Evolutionary conservation across 2,888 invertebrate genomes (phyloP).

Genomic region (Chrysotoxum bicinctum): DNA sequence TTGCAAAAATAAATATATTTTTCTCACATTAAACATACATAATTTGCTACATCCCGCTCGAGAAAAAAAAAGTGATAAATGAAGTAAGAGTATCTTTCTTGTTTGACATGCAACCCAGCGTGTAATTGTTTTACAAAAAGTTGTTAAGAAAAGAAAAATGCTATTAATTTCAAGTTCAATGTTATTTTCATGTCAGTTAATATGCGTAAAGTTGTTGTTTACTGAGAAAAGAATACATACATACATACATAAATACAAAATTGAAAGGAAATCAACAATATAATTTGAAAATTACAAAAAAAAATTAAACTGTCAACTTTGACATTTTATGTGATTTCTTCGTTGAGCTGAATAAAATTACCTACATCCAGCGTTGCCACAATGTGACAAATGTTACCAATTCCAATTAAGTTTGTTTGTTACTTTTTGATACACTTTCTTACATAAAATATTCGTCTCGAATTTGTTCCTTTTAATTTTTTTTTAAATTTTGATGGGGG

Average conservation of each 20-base stretch:
- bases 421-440: no score
- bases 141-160: background rate
- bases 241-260: conserved; percentile 7
- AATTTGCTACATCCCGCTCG: conserved; percentile 2
- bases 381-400: no score
- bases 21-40: conserved; percentile 10
- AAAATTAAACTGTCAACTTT: conserved; percentile 22
- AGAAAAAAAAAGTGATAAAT: background rate
- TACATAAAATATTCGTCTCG: no score
- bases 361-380: no score
- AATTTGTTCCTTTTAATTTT: no score
- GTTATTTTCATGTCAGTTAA: conserved; percentile 12
- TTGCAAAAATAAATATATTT: background rate
- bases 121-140: background rate
- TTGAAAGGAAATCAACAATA: conserved; percentile 17
- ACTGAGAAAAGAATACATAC: background rate
- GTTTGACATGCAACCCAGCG: background rate
- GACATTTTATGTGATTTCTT: conserved; percentile 1
- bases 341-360: background rate
- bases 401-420: no score
- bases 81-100: background rate
- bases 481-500: no score
- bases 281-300: background rate
- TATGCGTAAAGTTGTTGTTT: background rate
- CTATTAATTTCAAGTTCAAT: conserved; percentile 32